Base-by-base conservation (phyloP, 2,113 vertebrate genomes). In the Nettapus auritus region DNA sequence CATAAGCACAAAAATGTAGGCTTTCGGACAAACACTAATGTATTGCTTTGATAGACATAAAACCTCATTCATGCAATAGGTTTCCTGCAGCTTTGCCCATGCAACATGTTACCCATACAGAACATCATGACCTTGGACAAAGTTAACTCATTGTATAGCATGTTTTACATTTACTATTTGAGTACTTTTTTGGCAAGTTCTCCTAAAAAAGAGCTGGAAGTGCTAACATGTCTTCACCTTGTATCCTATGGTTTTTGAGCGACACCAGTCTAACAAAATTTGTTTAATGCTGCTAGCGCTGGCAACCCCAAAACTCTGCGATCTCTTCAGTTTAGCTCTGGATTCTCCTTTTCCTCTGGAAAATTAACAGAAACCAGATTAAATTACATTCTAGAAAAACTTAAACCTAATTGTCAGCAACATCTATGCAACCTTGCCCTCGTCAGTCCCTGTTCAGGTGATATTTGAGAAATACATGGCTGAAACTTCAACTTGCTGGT, bases 281-380 rank as follows among this genome's bases (percentile, higher is more conserved):
- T 99, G 98, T 91, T 99, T 99, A 69, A 99, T 99, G 70, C 99
- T 99, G 88, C 98, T 99, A 88, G 99, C 99, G 0, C 99, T 99
- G 92, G 99, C 98, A 50, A 98, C 98, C 0, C 98, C 99, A 13
- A 99, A 99, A 88, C 99, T 99, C 98, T 99, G 99, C 0, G 99
- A 99, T 38, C 99, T 98, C 93, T 98, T 99, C 96, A 99, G 98
- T 91, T 99, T 99, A 29, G 98, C 98, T 94, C 98, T 98, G 23
- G 97, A 93, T 91, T 98, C 98, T 29, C 98, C 98, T 87, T 98
- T 99, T 5, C 98, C 97, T 95, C 99, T 99, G 86, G 48, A 86
- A 94, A 88, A 90, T 94, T 82, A 95, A 68, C 16, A 94, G 66
- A 96, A 36, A 91, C 10, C 31, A 86, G 55, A 87, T 81, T 94